Conservation (phyloP, 2,888 invertebrate species). For the Andrena flavipes region DNA sequence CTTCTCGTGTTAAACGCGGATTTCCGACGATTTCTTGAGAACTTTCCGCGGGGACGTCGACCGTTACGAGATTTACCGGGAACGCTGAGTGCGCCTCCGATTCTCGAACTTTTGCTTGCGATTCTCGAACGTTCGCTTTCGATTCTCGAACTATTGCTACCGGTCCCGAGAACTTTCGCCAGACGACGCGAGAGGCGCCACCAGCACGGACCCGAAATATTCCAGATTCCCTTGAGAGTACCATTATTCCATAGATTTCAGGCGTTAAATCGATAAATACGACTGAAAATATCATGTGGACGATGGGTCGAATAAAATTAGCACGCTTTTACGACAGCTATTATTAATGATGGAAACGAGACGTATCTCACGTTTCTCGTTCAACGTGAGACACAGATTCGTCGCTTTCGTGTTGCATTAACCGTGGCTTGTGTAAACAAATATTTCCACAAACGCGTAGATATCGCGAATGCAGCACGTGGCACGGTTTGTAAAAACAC, state of each 20-base stretch:
- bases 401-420: constrained; percentile 24
- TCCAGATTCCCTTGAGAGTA: neutral
- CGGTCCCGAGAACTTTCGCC: neutral
- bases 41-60: no score
- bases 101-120: constrained; percentile 11
- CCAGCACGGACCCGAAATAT: neutral
- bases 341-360: neutral
- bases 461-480: constrained; percentile 64
- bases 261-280: neutral
- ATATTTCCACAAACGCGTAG: constrained; percentile 17
- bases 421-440: constrained; percentile 40
- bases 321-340: neutral
- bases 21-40: neutral
- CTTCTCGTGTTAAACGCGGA: neutral
- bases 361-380: neutral
- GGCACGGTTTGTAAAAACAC: constrained; percentile 64
- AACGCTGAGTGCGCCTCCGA: neutral
- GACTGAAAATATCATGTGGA: neutral
- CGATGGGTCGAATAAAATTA: neutral
- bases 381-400: constrained; percentile 3
- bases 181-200: neutral
- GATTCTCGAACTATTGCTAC: constrained; percentile 1
- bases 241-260: neutral
- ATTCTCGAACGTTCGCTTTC: constrained; percentile 4
- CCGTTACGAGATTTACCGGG: neutral